Conservation (phyloP, 2,797 vertebrate species). For the Rhinogobio ventralis region DNA sequence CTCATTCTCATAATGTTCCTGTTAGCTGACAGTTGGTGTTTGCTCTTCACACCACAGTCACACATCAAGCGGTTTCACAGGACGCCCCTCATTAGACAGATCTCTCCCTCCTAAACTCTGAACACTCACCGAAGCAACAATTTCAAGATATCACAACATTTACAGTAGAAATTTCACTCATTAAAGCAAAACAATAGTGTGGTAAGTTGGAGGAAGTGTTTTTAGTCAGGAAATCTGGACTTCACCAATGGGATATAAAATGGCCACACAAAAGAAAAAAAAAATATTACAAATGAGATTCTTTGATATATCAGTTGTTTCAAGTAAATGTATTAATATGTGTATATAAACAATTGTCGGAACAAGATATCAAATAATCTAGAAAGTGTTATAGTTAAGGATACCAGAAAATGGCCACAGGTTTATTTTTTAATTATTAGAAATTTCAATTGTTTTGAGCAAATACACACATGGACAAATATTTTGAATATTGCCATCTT, state of each 20-base stretch:
- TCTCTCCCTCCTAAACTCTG: conserved; percentile 24
- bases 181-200: conserved; percentile 26
- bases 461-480: no score
- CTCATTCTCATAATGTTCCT: conserved; percentile 45
- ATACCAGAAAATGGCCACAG: background rate
- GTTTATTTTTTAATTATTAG: no score
- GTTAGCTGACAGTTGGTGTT: conserved; percentile 50
- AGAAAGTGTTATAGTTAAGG: background rate
- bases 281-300: background rate
- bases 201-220: background rate
- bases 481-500: no score
- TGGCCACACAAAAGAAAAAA: background rate
- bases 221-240: conserved; percentile 13
- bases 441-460: no score
- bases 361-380: background rate
- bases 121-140: background rate
- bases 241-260: background rate
- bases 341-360: background rate
- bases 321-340: background rate
- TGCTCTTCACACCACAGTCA: conserved; percentile 47
- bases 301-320: background rate
- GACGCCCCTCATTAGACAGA: conserved; percentile 43
- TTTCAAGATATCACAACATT: conserved; percentile 33
- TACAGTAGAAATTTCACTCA: conserved; percentile 8
- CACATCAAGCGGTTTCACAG: conserved; percentile 42